These are phyloP conservation scores for Ellobius talpinus DNA, from an alignment of 2,113 vertebrate species.

Conservation along the genomic window DNA sequence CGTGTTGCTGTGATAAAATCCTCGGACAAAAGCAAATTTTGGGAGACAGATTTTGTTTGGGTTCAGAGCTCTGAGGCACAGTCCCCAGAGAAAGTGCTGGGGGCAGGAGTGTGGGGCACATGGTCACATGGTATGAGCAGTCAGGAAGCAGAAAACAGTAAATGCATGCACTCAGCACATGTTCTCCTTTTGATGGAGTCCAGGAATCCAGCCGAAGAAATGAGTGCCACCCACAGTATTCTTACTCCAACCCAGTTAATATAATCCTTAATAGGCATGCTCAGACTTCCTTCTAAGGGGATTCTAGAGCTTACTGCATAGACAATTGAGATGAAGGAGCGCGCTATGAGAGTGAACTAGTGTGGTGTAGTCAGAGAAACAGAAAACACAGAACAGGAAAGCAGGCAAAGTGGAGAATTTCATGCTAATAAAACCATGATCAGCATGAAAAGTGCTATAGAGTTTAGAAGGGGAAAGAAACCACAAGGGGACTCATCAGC, in stretches of 20 bases:
- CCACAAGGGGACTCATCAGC: background rate
- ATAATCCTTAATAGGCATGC: background rate
- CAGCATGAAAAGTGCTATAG: background rate
- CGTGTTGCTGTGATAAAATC: background rate
- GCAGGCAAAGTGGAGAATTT: background rate
- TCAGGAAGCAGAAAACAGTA: background rate
- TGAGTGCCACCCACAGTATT: background rate
- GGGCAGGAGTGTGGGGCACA: background rate
- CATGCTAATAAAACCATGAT: background rate
- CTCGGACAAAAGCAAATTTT: background rate
- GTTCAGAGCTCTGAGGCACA: background rate
- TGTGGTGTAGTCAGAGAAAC: background rate
- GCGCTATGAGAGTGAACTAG: background rate
- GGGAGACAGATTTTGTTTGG: background rate
- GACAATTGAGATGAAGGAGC: background rate
- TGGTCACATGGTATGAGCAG: background rate
- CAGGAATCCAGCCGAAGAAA: background rate
- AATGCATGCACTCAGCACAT: background rate
- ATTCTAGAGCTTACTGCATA: background rate
- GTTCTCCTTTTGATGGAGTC: background rate
- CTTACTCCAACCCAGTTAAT: background rate
- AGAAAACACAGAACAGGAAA: background rate
- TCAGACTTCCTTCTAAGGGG: background rate
- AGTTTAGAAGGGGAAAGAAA: background rate
- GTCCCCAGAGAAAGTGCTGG: background rate